These are phyloP conservation scores for Branchipolynoe longqiensis DNA, from an alignment of 2,888 invertebrate species.

Conservation along the genomic window DNA sequence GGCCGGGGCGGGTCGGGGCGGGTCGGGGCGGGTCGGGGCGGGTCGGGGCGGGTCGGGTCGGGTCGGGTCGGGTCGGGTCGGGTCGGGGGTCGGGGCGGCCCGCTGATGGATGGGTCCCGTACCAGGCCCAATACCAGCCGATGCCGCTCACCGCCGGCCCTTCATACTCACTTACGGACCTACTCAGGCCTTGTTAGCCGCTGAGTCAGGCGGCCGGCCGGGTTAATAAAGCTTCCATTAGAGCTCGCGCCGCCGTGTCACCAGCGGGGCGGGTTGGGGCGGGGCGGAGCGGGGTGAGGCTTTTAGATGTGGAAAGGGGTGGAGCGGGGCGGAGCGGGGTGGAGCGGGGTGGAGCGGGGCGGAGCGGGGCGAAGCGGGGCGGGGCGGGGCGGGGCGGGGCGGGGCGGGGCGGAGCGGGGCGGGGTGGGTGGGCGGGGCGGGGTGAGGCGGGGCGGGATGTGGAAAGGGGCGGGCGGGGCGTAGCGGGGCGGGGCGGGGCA, in stretches of 20 bases:
- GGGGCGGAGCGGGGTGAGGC: not conserved
- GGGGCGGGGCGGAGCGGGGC: not conserved
- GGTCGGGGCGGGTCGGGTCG: not conserved
- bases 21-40: not conserved
- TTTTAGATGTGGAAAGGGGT: not conserved
- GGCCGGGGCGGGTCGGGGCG: not conserved
- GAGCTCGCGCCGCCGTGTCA: constrained; percentile 6
- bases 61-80: not conserved
- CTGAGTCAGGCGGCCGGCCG: constrained; percentile 36
- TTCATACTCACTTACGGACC: not conserved
- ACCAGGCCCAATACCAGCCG: not conserved
- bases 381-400: not conserved
- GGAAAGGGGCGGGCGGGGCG: not conserved
- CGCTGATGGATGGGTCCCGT: not conserved
- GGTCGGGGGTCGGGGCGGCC: not conserved
- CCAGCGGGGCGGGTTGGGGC: too few relatives aligned
- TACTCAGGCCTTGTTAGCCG: constrained; percentile 34
- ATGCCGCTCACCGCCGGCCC: not conserved
- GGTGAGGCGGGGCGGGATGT: not conserved
- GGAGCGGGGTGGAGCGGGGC: not conserved
- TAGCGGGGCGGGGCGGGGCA: constrained; percentile 7
- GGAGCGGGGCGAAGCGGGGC: not conserved
- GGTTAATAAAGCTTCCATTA: constrained; percentile 50
- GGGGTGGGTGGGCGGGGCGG: not conserved
- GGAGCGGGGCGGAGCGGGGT: not conserved